These are phyloP conservation scores for Hippocampus mohnikei DNA, from an alignment of 2,113 vertebrate species.

Conservation along the genomic window DNA sequence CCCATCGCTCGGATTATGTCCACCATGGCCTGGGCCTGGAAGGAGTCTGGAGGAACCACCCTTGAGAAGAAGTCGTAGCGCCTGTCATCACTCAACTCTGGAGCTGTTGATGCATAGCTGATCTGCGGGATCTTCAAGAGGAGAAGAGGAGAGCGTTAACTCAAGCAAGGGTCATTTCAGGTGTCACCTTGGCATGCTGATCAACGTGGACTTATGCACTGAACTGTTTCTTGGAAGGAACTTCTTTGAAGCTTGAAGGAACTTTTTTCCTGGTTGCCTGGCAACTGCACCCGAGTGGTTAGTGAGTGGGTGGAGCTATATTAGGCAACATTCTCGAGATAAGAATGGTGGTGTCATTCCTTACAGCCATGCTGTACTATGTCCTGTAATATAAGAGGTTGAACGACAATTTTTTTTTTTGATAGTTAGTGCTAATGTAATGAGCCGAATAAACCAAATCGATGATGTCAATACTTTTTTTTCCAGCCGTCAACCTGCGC, in stretches of 20 bases:
- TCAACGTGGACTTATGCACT: not conserved
- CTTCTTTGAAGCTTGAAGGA: not conserved
- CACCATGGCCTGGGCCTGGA: slow-evolving; percentile 99
- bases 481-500: not conserved
- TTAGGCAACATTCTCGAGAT: not conserved
- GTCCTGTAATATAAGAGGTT: not conserved
- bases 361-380: not conserved
- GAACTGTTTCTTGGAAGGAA: not conserved
- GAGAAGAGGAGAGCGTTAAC: slow-evolving; percentile 8
- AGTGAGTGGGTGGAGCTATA: slow-evolving; percentile 3
- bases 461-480: not conserved
- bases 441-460: not conserved
- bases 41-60: slow-evolving; percentile 96
- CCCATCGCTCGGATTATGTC: slow-evolving; percentile 92
- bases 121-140: slow-evolving; percentile 91
- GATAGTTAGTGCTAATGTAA: not conserved
- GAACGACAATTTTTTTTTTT: not conserved
- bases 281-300: slow-evolving; percentile 1
- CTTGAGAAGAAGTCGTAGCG: slow-evolving; percentile 98
- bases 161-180: slow-evolving; percentile 14
- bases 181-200: slow-evolving; percentile 12
- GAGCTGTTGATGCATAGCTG: slow-evolving; percentile 96
- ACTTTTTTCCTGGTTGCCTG: not conserved
- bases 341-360: not conserved
- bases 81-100: slow-evolving; percentile 93